These are phyloP conservation scores for Carassius auratus DNA, from an alignment of 2,113 vertebrate species.

Conservation along the genomic window DNA sequence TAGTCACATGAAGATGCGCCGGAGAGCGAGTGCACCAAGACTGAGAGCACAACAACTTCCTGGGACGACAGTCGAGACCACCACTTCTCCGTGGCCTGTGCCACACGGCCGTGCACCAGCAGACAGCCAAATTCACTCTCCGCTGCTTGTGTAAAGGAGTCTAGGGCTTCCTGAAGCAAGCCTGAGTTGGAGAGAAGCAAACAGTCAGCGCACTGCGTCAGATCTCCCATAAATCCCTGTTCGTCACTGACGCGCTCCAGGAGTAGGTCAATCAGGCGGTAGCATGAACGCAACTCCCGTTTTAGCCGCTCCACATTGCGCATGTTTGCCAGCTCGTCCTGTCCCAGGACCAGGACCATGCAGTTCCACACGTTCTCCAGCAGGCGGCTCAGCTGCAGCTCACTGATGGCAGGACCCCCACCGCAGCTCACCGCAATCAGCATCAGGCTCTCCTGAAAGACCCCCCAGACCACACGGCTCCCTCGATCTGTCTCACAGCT, in stretches of 20 bases:
- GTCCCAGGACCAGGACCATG: constrained; percentile 89
- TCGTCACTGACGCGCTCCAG: constrained; percentile 67
- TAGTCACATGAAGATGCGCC: constrained; percentile 82
- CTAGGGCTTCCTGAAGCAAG: constrained; percentile 80
- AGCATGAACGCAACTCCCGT: constrained; percentile 86
- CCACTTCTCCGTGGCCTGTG: constrained; percentile 86
- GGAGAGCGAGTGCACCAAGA: constrained; percentile 75
- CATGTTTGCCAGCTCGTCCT: constrained; percentile 82
- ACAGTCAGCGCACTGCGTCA: constrained; percentile 87
- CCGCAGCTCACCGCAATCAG: constrained; percentile 84
- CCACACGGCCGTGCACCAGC: constrained; percentile 75
- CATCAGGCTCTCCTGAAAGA: constrained; percentile 87
- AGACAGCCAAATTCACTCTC: constrained; percentile 85
- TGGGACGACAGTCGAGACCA: constrained; percentile 82
- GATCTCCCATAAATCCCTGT: constrained; percentile 77
- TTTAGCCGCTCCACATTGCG: constrained; percentile 89
- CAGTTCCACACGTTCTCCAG: constrained; percentile 86
- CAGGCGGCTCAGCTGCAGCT: constrained; percentile 78
- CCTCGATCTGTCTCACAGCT: constrained; percentile 79
- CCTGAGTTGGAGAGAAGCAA: constrained; percentile 73
- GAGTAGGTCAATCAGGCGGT: constrained; percentile 84
- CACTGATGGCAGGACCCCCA: constrained; percentile 65
- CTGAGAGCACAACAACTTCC: constrained; percentile 83
- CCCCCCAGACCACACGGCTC: constrained; percentile 83
- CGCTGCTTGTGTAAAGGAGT: constrained; percentile 76